These are phyloP conservation scores for Cheilosia pagana DNA, from an alignment of 2,888 invertebrate species.

Conservation along the genomic window DNA sequence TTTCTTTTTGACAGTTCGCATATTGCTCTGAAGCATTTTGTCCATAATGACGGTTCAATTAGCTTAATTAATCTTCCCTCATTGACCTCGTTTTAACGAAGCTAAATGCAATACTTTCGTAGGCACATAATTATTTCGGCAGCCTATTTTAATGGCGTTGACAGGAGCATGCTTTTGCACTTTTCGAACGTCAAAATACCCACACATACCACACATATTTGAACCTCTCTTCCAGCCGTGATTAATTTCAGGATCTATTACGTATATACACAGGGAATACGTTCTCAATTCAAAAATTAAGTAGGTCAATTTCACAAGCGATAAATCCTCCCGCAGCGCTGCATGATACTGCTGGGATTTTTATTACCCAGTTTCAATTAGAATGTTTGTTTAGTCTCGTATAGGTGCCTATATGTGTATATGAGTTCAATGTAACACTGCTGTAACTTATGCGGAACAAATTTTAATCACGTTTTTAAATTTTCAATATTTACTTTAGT, in stretches of 20 bases:
- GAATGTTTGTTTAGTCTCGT: slow-evolving; percentile 8
- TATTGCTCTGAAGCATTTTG: not conserved
- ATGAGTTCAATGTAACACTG: slow-evolving; percentile 4
- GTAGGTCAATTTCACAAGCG: slow-evolving; percentile 55
- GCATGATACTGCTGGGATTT: not conserved
- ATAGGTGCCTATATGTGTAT: too few species aligned
- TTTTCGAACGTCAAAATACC: slow-evolving; percentile 29
- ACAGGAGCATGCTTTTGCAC: slow-evolving; percentile 69
- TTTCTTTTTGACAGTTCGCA: not conserved
- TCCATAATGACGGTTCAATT: not conserved
- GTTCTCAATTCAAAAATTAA: slow-evolving; percentile 56
- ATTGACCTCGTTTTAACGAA: slow-evolving; percentile 12
- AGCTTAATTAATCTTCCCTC: slow-evolving; percentile 8
- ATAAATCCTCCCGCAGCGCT: slow-evolving; percentile 33
- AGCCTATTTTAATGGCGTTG: slow-evolving; percentile 4
- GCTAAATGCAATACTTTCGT: slow-evolving; percentile 29
- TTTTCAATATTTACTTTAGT: not conserved
- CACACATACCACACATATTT: not conserved
- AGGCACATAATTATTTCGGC: not conserved
- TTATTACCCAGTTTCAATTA: slow-evolving; percentile 29
- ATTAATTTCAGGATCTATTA: slow-evolving; percentile 5
- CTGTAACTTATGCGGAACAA: not conserved
- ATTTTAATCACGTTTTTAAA: not conserved
- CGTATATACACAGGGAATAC: not conserved
- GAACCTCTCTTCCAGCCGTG: not conserved